phyloP scores from a whole-genome alignment of 2,888 invertebrate genomes.

The Trissonchulus latispiculum region DNA sequence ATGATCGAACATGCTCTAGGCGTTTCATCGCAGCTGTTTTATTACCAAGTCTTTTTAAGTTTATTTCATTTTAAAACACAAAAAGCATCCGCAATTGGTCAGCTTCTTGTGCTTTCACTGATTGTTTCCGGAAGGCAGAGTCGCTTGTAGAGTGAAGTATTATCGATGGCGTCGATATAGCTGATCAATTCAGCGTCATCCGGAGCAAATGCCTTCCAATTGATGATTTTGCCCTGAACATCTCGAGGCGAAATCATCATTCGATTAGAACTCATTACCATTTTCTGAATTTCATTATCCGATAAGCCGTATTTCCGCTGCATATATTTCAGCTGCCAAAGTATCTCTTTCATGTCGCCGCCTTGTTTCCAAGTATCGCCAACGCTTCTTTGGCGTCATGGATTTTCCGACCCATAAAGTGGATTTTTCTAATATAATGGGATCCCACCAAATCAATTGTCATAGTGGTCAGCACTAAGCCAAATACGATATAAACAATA shows the following conservation, averaged over 20 bases:
- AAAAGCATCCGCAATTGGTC: too few species aligned
- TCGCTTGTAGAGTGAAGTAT: not conserved
- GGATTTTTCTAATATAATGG: conserved; percentile 13
- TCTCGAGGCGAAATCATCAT: not conserved
- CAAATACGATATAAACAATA: conserved; percentile 39
- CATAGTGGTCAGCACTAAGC: conserved; percentile 34
- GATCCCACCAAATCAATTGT: conserved; percentile 26
- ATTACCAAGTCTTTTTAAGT: too few species aligned
- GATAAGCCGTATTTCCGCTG: conserved; percentile 9
- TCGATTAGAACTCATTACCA: conserved; percentile 4
- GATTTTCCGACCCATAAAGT: conserved; percentile 14
- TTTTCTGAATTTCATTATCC: conserved; percentile 5
- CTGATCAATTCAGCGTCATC: conserved; percentile 5
- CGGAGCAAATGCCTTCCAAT: not conserved
- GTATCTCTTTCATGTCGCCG: not conserved
- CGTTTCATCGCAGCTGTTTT: too few species aligned
- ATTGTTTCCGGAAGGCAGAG: not conserved
- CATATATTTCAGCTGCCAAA: not conserved
- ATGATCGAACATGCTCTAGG: too few species aligned
- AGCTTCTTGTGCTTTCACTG: too few species aligned
- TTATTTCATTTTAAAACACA: too few species aligned
- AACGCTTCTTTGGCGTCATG: conserved; percentile 10
- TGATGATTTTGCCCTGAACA: not conserved
- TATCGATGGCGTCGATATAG: not conserved
- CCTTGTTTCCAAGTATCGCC: conserved; percentile 11